Evolutionary conservation across 2,888 invertebrate genomes (phyloP).

Genomic region (Ennomos fuscantarius): DNA sequence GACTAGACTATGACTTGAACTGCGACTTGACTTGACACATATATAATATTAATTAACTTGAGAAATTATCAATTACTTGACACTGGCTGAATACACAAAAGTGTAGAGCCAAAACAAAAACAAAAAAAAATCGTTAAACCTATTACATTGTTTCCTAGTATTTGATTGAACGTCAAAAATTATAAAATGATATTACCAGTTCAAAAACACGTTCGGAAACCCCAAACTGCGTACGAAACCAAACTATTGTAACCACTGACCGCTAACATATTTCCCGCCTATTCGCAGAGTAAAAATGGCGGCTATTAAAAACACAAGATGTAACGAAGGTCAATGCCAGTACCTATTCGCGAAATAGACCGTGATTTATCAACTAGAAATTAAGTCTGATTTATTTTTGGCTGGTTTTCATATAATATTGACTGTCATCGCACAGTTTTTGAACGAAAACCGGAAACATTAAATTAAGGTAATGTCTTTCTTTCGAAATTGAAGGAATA

Average conservation of each 20-base stretch:
- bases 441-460: constrained; percentile 18
- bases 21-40: no score
- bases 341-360: constrained; percentile 31
- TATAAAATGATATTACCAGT: no score
- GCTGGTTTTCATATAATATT: constrained; percentile 12
- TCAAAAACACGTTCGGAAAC: constrained; percentile 31
- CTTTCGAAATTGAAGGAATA: no score
- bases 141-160: no score
- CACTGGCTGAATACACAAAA: no score
- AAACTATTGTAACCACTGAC: constrained; percentile 14
- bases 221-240: constrained; percentile 26
- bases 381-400: constrained; percentile 28
- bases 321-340: constrained; percentile 57
- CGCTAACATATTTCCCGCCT: constrained; percentile 44
- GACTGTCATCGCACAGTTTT: constrained; percentile 16
- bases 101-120: no score
- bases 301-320: constrained; percentile 39
- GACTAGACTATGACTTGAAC: no score
- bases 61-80: no score
- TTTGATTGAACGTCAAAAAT: no score
- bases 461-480: not conserved
- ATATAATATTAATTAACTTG: no score
- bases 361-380: constrained; percentile 32
- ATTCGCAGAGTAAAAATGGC: constrained; percentile 50
- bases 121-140: no score